These are phyloP conservation scores for Callaeas wilsoni DNA, from an alignment of 2,113 vertebrate species.

Conservation along the genomic window DNA sequence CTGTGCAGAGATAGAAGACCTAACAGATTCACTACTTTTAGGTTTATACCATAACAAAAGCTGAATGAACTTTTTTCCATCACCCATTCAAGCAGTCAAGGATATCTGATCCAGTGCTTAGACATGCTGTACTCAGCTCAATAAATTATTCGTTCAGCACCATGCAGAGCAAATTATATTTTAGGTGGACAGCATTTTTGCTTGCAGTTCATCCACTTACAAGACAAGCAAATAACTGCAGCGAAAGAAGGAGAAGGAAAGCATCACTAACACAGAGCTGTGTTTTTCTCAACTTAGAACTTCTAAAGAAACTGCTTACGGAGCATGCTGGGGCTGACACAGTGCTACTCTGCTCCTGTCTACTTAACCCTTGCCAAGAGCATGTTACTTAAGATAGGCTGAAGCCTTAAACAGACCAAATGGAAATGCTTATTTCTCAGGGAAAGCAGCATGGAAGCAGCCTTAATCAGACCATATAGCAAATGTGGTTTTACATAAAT, in stretches of 20 bases:
- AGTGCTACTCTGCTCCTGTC: background rate
- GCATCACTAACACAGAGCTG: background rate
- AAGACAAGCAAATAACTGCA: slow-evolving; percentile 5
- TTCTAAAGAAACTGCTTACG: background rate
- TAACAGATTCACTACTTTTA: background rate
- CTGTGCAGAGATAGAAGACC: background rate
- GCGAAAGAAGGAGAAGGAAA: background rate
- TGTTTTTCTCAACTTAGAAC: background rate
- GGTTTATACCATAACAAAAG: background rate
- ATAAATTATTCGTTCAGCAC: slow-evolving; percentile 66
- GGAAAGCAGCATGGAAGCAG: background rate
- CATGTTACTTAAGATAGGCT: rapidly evolving
- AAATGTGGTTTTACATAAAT: background rate
- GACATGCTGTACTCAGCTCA: slow-evolving; percentile 23
- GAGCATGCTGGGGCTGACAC: background rate
- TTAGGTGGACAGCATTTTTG: slow-evolving; percentile 58
- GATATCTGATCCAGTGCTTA: slow-evolving; percentile 49
- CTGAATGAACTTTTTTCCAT: background rate
- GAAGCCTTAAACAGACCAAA: background rate
- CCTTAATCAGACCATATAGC: background rate
- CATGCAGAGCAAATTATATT: slow-evolving; percentile 55
- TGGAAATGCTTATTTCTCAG: background rate
- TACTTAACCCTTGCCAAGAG: background rate
- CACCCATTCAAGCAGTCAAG: slow-evolving; percentile 45
- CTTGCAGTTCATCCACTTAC: slow-evolving; percentile 37